These are phyloP conservation scores for Napeogenes inachia DNA, from an alignment of 2,888 invertebrate species.

Conservation along the genomic window DNA sequence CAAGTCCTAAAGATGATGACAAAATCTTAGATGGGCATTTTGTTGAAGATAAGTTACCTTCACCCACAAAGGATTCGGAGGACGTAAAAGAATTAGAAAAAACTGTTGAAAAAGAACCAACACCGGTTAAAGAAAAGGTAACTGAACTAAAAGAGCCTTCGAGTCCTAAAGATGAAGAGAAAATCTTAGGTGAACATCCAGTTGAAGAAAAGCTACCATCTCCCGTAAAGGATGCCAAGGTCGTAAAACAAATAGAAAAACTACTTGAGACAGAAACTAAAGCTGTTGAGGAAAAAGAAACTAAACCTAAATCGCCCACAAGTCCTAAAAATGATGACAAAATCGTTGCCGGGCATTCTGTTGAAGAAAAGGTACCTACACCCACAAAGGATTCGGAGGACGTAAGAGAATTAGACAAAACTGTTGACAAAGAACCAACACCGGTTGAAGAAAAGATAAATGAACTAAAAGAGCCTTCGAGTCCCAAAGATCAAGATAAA, in stretches of 20 bases:
- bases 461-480: background rate
- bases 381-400: background rate
- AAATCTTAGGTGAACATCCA: background rate
- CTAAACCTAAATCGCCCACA: background rate
- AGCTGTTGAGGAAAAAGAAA: background rate
- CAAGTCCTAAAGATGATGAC: background rate
- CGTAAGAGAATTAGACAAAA: background rate
- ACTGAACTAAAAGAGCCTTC: background rate
- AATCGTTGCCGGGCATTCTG: background rate
- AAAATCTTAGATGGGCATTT: background rate
- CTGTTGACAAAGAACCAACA: background rate
- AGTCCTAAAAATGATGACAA: background rate
- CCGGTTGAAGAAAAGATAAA: background rate
- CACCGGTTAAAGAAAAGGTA: background rate
- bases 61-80: background rate
- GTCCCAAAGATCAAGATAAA: background rate
- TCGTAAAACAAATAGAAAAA: background rate
- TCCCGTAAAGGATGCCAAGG: background rate
- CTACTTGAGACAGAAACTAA: slow-evolving; percentile 8
- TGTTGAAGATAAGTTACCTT: background rate
- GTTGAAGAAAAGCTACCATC: background rate
- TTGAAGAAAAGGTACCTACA: background rate
- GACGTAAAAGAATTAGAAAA: background rate
- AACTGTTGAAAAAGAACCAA: background rate
- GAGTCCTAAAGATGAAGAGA: background rate